phyloP scores from a whole-genome alignment of 2,113 vertebrate genomes.

The Symphodus melops region DNA sequence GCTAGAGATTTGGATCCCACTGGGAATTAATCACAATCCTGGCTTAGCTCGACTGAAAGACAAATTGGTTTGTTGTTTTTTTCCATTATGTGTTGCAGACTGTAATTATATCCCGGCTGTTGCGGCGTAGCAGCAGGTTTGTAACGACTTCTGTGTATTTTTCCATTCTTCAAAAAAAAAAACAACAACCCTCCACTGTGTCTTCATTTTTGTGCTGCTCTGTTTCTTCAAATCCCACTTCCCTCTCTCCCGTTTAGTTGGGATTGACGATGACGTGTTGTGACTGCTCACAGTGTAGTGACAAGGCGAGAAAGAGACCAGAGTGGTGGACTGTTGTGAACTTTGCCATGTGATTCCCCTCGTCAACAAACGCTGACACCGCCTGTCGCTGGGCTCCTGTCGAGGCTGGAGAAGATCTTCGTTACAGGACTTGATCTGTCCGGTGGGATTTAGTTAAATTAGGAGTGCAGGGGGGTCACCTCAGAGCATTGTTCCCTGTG shows the following conservation, averaged over 20 bases:
- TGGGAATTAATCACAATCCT: slow-evolving; percentile 37
- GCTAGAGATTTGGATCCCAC: background rate
- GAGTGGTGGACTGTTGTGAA: slow-evolving; percentile 2
- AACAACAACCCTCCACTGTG: too few species aligned
- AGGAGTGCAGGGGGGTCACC: background rate
- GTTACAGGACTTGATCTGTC: background rate
- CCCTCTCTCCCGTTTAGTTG: background rate
- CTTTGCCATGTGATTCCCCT: slow-evolving; percentile 45
- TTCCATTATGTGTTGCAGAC: slow-evolving; percentile 18
- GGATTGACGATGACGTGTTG: slow-evolving; percentile 17
- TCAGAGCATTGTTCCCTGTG: background rate
- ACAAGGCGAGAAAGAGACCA: background rate
- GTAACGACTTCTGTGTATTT: slow-evolving; percentile 17
- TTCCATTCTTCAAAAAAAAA: background rate
- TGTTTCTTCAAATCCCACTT: background rate
- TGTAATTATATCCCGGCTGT: slow-evolving; percentile 37
- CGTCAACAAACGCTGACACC: background rate
- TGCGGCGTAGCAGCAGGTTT: slow-evolving; percentile 12
- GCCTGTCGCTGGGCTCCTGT: background rate
- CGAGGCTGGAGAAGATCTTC: background rate
- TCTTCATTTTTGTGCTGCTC: background rate
- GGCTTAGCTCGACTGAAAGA: slow-evolving; percentile 7
- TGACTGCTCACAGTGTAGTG: slow-evolving; percentile 34
- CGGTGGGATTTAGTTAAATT: background rate
- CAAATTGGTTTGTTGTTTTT: slow-evolving; percentile 37